Base-by-base conservation (phyloP, 2,113 vertebrate genomes). In the Psephotus haematonotus region DNA sequence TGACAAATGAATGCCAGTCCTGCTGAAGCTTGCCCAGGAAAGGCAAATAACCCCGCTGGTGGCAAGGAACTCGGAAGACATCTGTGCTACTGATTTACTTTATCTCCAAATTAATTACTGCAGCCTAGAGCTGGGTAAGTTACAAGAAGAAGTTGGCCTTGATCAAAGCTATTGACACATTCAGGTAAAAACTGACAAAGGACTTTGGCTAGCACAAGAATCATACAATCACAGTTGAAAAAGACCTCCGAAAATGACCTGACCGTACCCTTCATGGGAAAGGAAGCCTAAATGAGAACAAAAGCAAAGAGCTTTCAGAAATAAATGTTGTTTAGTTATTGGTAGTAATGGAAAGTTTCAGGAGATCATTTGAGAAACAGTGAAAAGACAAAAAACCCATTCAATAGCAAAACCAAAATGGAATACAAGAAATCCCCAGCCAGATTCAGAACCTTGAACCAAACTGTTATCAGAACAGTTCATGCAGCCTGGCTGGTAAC, bases 211-310 rank as follows among this genome's bases (percentile, higher is more conserved):
- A 7, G 12, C 8, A 4, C 12, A 4, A 49, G 37, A 49, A 13
- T 3, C 49, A 8, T 0, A 16, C 10, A 20, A 17, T 9, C 9
- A 1, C 1, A 6, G 5, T 14, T 33, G 43, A 15, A 80, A 60
- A 9, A n/a, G 13, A 37, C 5, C 47, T 65, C 6, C 15, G 65
- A 17, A 11, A 22, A 20, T 11, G 2, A 79, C 23, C 14, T 23
- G 24, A 6, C 5, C 24, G 31, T 37, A 6, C 9, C 11, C 44
- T 59, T 29, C 1, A 4, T 2, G 12, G 64, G 13, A 72, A 83
- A 81, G 5, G 31, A 11, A 69, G 24, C 18, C 17, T 23, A 17
- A 68, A 24, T 5, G 19, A 27, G 60, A 74, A 24, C 2, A 60
- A 12, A 50, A 52, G 5, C 2, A 29, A 28, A 24, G 12, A 53